phyloP scores from a whole-genome alignment of 1,140 invertebrate species.

The Rhysida immarginata region DNA sequence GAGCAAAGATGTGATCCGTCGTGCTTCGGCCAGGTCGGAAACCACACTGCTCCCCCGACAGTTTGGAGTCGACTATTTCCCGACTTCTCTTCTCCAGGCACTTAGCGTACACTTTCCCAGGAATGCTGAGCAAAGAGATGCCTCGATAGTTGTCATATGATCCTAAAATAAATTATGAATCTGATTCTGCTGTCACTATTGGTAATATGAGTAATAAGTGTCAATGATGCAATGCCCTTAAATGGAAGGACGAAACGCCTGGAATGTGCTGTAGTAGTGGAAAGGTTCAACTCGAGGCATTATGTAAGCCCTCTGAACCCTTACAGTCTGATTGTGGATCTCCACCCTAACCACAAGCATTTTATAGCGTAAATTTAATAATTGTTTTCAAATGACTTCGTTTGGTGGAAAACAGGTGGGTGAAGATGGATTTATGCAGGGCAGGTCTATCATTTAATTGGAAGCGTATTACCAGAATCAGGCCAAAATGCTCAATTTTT shows the following conservation, averaged over 20 bases:
- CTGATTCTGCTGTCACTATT: too few relatives aligned
- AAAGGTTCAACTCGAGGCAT: neutral
- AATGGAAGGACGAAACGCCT: neutral
- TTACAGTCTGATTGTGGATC: neutral
- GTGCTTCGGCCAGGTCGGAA: too few relatives aligned
- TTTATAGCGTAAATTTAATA: conserved; percentile 27
- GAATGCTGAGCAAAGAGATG: too few relatives aligned
- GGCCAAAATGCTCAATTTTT: conserved; percentile 26
- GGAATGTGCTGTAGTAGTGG: neutral
- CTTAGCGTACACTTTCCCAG: too few relatives aligned
- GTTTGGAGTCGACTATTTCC: too few relatives aligned
- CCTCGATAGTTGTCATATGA: neutral
- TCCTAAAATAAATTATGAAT: neutral
- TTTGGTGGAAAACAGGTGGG: conserved; percentile 23
- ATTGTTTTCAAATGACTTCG: conserved; percentile 29
- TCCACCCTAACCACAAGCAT: neutral
- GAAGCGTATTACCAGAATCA: conserved; percentile 22
- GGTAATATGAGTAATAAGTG: neutral
- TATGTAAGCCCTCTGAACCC: neutral
- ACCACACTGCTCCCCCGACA: too few relatives aligned
- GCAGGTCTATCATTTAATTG: conserved; percentile 32
- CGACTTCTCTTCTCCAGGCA: too few relatives aligned
- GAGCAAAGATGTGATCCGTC: too few relatives aligned
- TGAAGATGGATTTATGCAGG: conserved; percentile 25
- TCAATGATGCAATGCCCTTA: neutral